Percentiles rank a stretch among this genome's conserved stretches.
Conservation (phyloP, 2,888 invertebrate species). For the Quadroppia sp. region DNA sequence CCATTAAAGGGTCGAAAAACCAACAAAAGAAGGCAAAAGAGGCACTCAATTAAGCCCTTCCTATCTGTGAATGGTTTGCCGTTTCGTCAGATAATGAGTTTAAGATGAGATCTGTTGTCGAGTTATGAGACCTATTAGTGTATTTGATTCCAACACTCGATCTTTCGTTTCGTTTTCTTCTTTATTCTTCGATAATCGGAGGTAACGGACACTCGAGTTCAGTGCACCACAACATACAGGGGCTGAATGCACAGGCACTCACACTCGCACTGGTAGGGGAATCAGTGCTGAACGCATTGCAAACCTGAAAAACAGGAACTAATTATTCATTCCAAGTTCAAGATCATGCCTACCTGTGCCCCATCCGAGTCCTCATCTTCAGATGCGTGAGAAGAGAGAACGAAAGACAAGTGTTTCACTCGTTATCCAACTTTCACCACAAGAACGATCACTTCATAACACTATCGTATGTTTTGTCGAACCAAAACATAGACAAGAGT, state of each 20-base stretch:
- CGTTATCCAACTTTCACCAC: constrained; percentile 3
- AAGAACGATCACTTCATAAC: background rate
- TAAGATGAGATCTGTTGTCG: background rate
- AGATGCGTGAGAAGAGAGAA: background rate
- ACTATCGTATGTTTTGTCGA: no score
- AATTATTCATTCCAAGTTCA: constrained; percentile 34
- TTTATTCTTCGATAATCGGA: constrained; percentile 21
- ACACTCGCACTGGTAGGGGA: background rate
- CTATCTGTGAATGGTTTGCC: background rate
- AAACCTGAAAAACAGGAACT: constrained; percentile 38
- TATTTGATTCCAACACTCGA: background rate
- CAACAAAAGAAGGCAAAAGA: constrained; percentile 20
- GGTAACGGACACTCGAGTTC: constrained; percentile 35
- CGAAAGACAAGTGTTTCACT: constrained; percentile 4
- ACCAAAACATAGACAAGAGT: no score
- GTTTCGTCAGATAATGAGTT: constrained; percentile 7
- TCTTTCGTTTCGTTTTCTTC: background rate
- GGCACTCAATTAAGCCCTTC: background rate
- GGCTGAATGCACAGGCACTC: background rate
- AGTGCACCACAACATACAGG: constrained; percentile 20
- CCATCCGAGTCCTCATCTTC: background rate
- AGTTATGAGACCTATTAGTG: background rate
- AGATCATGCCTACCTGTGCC: constrained; percentile 30
- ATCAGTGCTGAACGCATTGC: constrained; percentile 3
- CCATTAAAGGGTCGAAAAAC: constrained; percentile 26